Conservation (phyloP, 1,140 invertebrate species). For the Antheraea mylitta region DNA sequence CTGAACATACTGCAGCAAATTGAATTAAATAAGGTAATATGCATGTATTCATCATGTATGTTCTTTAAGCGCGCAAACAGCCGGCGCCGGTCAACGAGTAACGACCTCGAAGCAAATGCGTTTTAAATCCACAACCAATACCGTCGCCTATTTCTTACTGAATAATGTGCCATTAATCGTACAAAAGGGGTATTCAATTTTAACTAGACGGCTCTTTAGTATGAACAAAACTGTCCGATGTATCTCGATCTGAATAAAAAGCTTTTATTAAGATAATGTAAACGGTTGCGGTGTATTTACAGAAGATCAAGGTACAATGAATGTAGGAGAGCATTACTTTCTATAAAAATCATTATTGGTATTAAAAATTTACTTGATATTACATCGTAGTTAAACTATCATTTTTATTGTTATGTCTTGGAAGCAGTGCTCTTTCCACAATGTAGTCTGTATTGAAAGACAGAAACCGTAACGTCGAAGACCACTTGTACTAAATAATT, state of each 20-base stretch:
- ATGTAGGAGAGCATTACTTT: background rate
- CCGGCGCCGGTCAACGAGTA: constrained; percentile 25
- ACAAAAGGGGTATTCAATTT: constrained; percentile 31
- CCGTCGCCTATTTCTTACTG: constrained; percentile 16
- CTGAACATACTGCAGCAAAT: background rate
- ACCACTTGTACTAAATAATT: no score
- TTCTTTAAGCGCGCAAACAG: background rate
- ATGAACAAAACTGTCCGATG: constrained; percentile 1
- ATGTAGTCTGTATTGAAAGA: no score
- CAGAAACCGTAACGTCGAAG: no score
- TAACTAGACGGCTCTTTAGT: constrained; percentile 1
- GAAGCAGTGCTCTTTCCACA: no score
- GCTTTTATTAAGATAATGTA: background rate
- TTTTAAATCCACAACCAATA: constrained; percentile 54
- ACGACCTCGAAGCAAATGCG: constrained; percentile 59
- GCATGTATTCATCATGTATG: background rate
- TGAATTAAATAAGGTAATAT: constrained; percentile 3
- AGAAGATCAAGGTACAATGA: background rate
- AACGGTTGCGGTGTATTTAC: background rate
- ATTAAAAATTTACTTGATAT: no score
- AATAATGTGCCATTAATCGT: constrained; percentile 50
- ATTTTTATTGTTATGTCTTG: no score
- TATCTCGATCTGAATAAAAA: constrained; percentile 1
- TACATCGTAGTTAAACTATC: no score
- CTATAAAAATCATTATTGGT: no score